Evolutionary conservation across 35 echinoderm and acorn worm genomes (phyloP).

Genomic region (Stichopus chloronotus): DNA sequence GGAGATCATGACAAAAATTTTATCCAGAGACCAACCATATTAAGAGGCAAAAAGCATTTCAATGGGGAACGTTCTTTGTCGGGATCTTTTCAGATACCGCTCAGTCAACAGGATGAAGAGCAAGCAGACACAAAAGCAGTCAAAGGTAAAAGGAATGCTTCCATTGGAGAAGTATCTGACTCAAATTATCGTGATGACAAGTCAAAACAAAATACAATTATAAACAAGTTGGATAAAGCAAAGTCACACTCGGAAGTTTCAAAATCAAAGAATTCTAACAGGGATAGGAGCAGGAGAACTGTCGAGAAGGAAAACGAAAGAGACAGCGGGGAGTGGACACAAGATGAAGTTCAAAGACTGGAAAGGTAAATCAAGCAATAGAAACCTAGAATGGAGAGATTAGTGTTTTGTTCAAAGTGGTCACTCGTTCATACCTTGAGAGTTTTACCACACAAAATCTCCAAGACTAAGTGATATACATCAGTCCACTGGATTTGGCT

Average conservation of each 20-base stretch:
- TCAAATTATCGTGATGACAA: neutral
- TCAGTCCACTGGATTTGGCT: too few relatives aligned
- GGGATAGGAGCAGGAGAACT: neutral
- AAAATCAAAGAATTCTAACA: too few relatives aligned
- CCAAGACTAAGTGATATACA: too few relatives aligned
- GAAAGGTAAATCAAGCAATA: neutral
- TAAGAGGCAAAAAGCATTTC: neutral
- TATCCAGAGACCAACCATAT: neutral
- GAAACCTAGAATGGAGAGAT: too few relatives aligned
- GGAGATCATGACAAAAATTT: neutral
- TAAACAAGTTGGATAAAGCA: too few relatives aligned
- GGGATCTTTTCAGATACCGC: neutral
- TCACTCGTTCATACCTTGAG: too few relatives aligned
- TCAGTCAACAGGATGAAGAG: neutral
- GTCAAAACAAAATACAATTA: too few relatives aligned
- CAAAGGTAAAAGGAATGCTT: neutral
- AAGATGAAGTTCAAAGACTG: slow-evolving; percentile 25
- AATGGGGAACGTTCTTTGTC: neutral
- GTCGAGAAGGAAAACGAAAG: neutral
- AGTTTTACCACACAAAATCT: too few relatives aligned
- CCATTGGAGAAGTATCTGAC: neutral
- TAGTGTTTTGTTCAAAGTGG: too few relatives aligned
- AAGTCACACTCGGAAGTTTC: too few relatives aligned
- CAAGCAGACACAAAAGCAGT: neutral
- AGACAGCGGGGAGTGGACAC: neutral